Evolutionary conservation across 2,797 vertebrate species (phyloP), one percentile per base, ranked within the genome.

Genomic region (Falco novaeseelandiae): DNA sequence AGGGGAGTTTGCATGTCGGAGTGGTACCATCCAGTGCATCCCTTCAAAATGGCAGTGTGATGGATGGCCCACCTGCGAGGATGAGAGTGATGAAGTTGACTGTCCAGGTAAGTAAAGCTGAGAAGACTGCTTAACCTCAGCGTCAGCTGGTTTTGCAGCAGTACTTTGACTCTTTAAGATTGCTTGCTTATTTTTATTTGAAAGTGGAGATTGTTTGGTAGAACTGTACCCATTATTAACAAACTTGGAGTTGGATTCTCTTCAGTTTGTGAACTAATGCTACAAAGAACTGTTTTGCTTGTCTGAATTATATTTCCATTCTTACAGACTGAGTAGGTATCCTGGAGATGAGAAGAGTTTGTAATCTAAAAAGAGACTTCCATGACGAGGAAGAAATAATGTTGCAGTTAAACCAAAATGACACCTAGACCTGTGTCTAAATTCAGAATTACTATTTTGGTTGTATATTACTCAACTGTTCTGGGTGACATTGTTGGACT

Each of bases 1-100:
- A 1, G 99, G 98, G 93, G 99, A 99, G 98, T 99, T 99, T 85
- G 98, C 99, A 54, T 99, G 99, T 98, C 99, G 97, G 98, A 99
- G 99, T 57, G 99, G 99, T 52, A 98, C 98, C 96, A 99, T 99
- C 98, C 99, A 99, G 97, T 99, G 99, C 98, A 99, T 99, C 97
- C 99, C 99, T 14, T 98, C 99, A 19, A 97, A 97, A 48, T 99
- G 99, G 99, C 98, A 99, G 97, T 99, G 99, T 87, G 99, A 99
- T 89, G 99, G 99, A 57, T 99, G 98, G 99, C 99, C 98, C 12
- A 99, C 99, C 92, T 99, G 99, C 1, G 99, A 99, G 97, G 99
- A 99, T 52, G 98, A 99, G 97, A 99, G 99, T 3, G 99, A 99
- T 81, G 99, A 99, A 97, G 98, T 99, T 67, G 98, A 99, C 98